These are phyloP conservation scores for Diploscapter pachys DNA, from an alignment of 1,140 invertebrate species.

Conservation along the genomic window DNA sequence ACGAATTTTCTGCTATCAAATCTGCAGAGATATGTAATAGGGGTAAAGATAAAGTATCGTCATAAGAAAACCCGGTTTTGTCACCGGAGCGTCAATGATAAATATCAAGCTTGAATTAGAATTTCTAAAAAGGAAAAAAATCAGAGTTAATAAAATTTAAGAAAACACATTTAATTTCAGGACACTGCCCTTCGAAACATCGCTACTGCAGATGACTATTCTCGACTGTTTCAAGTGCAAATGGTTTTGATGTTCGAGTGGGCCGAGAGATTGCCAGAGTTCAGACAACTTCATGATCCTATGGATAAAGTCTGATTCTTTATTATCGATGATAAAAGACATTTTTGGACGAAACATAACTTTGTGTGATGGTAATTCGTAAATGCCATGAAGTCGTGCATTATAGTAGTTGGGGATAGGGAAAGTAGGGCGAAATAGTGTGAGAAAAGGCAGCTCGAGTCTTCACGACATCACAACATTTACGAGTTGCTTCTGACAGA, in stretches of 20 bases:
- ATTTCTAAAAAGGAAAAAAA: no score
- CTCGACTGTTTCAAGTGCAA: conserved; percentile 39
- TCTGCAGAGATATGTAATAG: no score
- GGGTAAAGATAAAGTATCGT: no score
- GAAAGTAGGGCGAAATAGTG: neutral
- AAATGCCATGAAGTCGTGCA: neutral
- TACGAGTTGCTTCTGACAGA: neutral
- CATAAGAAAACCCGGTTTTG: no score
- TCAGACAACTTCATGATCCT: conserved; percentile 35
- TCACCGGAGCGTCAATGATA: no score
- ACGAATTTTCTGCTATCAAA: no score
- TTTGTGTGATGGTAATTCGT: neutral
- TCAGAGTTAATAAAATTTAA: no score
- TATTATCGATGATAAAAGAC: conserved; percentile 3
- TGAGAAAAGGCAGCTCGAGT: no score
- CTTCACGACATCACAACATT: no score
- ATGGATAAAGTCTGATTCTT: conserved; percentile 34
- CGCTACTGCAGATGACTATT: conserved; percentile 43
- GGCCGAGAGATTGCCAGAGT: conserved; percentile 42
- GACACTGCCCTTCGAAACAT: conserved; percentile 32
- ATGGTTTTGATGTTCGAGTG: conserved; percentile 49
- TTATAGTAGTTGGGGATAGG: no score
- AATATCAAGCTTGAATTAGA: no score
- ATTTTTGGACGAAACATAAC: neutral
- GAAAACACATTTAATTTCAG: conserved; percentile 18